Conservation (phyloP, 2,113 vertebrate species). For the Verasper variegatus region DNA sequence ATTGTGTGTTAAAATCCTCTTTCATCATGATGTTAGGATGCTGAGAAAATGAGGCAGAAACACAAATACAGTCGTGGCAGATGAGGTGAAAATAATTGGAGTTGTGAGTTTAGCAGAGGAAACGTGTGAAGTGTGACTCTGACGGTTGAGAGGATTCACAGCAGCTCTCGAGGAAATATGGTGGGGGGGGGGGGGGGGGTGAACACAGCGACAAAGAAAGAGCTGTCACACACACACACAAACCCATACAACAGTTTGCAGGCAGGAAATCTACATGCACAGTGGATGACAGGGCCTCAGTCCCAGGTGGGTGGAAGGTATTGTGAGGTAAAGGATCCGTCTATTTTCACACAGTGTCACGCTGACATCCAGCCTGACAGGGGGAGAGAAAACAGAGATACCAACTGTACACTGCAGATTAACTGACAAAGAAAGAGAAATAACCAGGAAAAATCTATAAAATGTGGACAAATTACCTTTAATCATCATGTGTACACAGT, state of each 20-base stretch:
- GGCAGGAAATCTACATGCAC: too few species aligned
- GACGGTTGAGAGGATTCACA: conserved; percentile 20
- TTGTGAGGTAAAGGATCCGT: conserved; percentile 74
- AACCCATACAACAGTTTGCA: too few species aligned
- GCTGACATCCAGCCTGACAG: conserved; percentile 76
- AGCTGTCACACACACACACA: conserved; percentile 27
- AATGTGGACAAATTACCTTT: not conserved
- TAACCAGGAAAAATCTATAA: not conserved
- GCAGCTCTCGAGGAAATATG: conserved; percentile 10
- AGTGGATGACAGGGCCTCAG: too few species aligned
- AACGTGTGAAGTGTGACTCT: conserved; percentile 2
- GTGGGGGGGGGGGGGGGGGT: too few species aligned
- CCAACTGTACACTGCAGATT: too few species aligned
- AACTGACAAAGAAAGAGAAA: too few species aligned
- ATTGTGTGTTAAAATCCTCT: too few species aligned
- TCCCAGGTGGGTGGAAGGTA: conserved; percentile 84
- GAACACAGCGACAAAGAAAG: not conserved
- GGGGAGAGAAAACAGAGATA: not conserved
- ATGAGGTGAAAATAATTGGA: conserved; percentile 5
- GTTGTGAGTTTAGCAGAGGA: not conserved
- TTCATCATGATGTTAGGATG: not conserved
- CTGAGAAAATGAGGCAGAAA: not conserved
- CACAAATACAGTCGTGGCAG: not conserved
- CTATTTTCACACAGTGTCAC: conserved; percentile 76
- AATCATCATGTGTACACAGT: not conserved